These are phyloP conservation scores for Lycia hirtaria DNA, from an alignment of 2,888 invertebrate genomes.

Conservation along the genomic window DNA sequence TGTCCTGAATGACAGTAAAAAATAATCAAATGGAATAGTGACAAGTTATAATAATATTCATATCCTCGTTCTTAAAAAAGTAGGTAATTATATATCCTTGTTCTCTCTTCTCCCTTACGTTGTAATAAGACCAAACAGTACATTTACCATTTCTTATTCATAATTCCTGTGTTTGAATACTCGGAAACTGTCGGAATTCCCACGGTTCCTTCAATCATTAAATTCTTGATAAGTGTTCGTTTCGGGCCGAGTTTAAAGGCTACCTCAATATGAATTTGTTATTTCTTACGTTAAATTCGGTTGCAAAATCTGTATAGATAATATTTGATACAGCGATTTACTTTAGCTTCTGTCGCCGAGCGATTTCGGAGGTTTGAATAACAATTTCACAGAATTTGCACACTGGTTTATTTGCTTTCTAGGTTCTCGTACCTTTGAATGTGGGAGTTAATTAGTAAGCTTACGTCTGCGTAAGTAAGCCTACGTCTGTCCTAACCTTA, in stretches of 20 bases:
- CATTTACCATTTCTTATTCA: neutral
- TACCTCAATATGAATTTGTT: neutral
- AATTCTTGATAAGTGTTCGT: slow-evolving; percentile 22
- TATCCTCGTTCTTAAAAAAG: no score
- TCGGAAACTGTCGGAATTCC: slow-evolving; percentile 7
- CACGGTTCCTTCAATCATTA: slow-evolving; percentile 14
- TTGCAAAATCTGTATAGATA: neutral
- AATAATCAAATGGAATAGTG: no score
- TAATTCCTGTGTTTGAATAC: neutral
- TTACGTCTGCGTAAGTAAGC: no score
- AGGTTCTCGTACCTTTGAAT: no score
- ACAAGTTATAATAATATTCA: no score
- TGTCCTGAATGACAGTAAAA: no score
- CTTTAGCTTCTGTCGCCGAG: neutral
- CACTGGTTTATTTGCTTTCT: no score
- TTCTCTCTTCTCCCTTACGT: no score
- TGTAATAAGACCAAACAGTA: neutral
- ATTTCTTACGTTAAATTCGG: neutral
- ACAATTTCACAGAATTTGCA: no score
- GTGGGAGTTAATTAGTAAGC: no score
- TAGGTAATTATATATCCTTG: no score
- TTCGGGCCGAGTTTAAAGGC: slow-evolving; percentile 3
- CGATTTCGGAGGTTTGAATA: neutral
- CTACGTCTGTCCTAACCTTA: no score
- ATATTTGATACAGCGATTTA: neutral